Evolutionary conservation across 2,888 invertebrate genomes (phyloP), one percentile per base, ranked within the genome.

Genomic region (Emmelina monodactyla): DNA sequence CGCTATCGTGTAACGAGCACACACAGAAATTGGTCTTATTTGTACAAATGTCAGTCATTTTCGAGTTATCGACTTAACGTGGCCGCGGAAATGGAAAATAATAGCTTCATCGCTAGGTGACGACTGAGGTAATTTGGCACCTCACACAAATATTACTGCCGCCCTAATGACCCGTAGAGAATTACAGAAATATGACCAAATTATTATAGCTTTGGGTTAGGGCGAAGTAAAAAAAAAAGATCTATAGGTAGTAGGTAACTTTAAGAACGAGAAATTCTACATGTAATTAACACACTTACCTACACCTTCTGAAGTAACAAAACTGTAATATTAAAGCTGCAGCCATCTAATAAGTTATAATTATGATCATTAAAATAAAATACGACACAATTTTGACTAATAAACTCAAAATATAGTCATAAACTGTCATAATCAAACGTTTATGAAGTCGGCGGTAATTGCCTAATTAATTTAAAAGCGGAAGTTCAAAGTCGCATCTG

Each of bases 31-130:
- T n/a, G n/a, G n/a, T n/a, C n/a, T n/a, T n/a, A n/a, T n/a, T n/a
- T 53, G 51, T 62, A 67, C 64, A 58, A 70, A 71, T 66, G 58
- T 58, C 62, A 60, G 71, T 78, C 64, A 78, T 78, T 79, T 78
- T 78, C 78, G 71, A 78, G 71, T 79, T 79, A 78, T 76, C 78
- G 73, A 70, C 68, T 75, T 70, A 65, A 61, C 71, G 59, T 71
- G 54, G 54, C 48, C 56, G 60, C 69, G 76, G 75, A 78, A 79
- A 79, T 73, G 69, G 66, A 67, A 71, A 70, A 72, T 78, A 79
- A 78, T 79, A 71, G 70, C 78, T 78, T 78, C 69, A 79, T 78
- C 58, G 63, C 54, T 49, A 58, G 62, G 57, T 57, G 62, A 59
- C 55, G 60, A 58, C 64, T 58, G 62, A 65, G 63, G 68, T 69